These are phyloP conservation scores for Natrix natrix DNA, from an alignment of 2,797 vertebrate species.

Conservation along the genomic window DNA sequence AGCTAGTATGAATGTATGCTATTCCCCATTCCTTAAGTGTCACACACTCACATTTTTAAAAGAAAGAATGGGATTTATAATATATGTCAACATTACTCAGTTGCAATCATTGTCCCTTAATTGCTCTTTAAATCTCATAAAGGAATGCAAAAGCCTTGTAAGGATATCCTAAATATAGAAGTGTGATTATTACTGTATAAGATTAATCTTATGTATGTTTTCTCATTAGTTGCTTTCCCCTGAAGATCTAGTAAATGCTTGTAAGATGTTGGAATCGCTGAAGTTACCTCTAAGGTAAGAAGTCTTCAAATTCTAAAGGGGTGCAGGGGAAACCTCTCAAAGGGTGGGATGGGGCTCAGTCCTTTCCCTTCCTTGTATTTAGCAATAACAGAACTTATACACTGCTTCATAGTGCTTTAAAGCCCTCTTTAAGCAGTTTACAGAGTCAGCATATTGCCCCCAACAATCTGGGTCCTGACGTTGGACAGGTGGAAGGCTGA, in stretches of 20 bases:
- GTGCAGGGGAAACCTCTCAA: neutral
- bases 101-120: neutral
- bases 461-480: neutral
- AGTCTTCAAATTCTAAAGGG: neutral
- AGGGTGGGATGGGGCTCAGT: neutral
- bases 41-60: neutral
- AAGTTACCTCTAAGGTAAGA: conserved; percentile 90
- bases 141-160: neutral
- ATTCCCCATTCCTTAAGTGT: neutral
- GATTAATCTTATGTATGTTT: conserved; percentile 13
- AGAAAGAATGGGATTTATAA: neutral
- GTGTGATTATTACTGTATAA: neutral
- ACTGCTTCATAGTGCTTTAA: neutral
- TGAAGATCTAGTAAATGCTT: conserved; percentile 95
- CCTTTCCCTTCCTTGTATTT: neutral
- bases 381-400: neutral
- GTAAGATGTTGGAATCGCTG: conserved; percentile 91
- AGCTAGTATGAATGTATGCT: neutral
- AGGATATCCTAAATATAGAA: conserved; percentile 39
- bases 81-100: neutral
- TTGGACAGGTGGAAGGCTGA: neutral
- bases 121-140: neutral
- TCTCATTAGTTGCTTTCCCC: conserved; percentile 88
- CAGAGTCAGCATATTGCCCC: neutral
- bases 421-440: neutral